phyloP scores from a whole-genome alignment of 2,797 vertebrate genomes.

The Bradypodion ventrale region DNA sequence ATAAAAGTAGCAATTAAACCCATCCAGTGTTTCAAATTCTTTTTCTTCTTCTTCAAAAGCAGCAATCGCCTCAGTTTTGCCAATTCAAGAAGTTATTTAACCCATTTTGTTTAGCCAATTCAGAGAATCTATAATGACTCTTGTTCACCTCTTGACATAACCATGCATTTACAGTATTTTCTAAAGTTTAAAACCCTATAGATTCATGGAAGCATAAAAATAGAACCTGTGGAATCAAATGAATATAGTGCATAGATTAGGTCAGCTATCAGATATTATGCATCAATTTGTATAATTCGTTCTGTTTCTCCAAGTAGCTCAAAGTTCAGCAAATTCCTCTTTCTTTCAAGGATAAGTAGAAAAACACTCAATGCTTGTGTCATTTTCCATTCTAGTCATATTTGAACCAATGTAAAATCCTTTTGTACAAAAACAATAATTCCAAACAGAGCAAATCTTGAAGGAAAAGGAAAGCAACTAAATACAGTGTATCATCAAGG shows the following conservation, averaged over 20 bases:
- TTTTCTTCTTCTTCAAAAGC: too few species aligned
- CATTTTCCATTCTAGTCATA: background rate
- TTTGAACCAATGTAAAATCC: background rate
- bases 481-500: background rate
- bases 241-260: background rate
- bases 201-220: background rate
- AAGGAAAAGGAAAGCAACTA: too few species aligned
- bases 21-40: too few species aligned
- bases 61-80: too few species aligned
- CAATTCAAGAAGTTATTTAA: too few species aligned
- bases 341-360: background rate
- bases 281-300: background rate
- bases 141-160: background rate
- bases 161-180: background rate
- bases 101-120: background rate
- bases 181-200: background rate
- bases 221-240: background rate
- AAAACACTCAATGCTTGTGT: background rate
- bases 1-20: too few species aligned
- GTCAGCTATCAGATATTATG: background rate
- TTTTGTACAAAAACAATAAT: background rate
- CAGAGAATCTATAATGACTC: constrained; percentile 12
- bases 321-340: background rate
- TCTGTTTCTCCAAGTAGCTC: background rate
- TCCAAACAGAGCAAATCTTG: too few species aligned